Evolutionary conservation across 2,113 vertebrate genomes (phyloP).

Genomic region (Hemicordylus capensis): DNA sequence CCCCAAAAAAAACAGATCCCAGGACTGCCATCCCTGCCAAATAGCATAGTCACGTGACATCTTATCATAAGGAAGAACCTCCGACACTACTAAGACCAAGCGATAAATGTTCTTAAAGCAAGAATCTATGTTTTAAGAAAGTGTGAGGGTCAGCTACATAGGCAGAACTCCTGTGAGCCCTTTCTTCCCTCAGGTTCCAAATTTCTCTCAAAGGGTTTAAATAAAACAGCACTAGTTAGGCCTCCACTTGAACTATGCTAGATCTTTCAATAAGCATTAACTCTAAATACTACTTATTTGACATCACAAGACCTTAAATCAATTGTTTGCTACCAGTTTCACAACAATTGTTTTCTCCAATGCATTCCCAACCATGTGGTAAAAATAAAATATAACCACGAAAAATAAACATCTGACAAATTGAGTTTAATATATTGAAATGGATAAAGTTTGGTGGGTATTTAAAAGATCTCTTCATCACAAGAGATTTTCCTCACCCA

Average conservation of each 20-base stretch:
- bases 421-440: neutral
- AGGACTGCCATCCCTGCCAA: too few relatives aligned
- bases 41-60: too few relatives aligned
- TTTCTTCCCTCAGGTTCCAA: neutral
- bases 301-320: neutral
- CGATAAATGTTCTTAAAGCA: neutral
- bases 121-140: neutral
- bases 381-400: neutral
- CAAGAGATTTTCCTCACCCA: neutral
- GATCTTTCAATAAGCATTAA: neutral
- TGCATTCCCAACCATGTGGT: neutral
- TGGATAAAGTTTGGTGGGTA: neutral
- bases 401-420: neutral
- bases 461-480: neutral
- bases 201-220: neutral
- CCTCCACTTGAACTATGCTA: neutral
- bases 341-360: neutral
- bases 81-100: neutral
- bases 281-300: neutral
- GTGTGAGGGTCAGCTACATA: neutral
- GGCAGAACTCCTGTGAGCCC: too few relatives aligned
- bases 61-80: neutral
- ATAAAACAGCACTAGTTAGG: neutral
- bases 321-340: neutral
- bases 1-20: too few relatives aligned